A percentile compares a stretch with the other conserved stretches of the same genome.
phyloP scores from a whole-genome alignment of 1,140 invertebrate genomes.

The Drosophila rufa region DNA sequence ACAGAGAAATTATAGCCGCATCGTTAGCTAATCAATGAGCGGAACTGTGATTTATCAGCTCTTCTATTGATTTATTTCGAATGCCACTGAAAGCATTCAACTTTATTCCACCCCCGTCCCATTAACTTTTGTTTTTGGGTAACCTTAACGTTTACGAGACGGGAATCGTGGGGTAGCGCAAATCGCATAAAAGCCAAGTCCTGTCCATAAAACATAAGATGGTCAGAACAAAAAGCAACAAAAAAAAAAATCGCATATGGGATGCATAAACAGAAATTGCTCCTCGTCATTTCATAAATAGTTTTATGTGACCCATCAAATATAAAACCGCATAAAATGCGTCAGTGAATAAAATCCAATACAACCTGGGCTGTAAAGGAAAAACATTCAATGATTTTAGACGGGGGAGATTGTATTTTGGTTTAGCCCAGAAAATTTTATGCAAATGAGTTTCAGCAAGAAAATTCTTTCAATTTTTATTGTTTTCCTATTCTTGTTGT shows the following conservation, averaged over 20 bases:
- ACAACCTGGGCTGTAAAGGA: conserved; percentile 43
- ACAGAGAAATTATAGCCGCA: conserved; percentile 37
- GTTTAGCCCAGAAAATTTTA: conserved; percentile 46
- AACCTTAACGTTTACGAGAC: conserved; percentile 60
- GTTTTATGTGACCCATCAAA: conserved; percentile 64
- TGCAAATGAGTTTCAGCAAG: conserved; percentile 60
- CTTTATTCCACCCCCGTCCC: conserved; percentile 14
- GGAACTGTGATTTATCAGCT: conserved; percentile 69
- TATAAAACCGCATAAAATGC: conserved; percentile 61
- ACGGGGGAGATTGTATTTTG: conserved; percentile 23
- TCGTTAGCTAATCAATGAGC: conserved; percentile 59
- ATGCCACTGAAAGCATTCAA: conserved; percentile 28
- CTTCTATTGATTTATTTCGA: conserved; percentile 73
- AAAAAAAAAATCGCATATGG: conserved; percentile 24
- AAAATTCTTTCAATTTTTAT: conserved; percentile 54
- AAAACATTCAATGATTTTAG: conserved; percentile 35
- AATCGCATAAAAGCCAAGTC: conserved; percentile 63
- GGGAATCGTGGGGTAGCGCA: conserved; percentile 1
- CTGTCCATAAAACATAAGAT: conserved; percentile 57
- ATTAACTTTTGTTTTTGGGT: conserved; percentile 28
- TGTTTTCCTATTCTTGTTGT: conserved; percentile 27
- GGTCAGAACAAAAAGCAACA: conserved; percentile 50
- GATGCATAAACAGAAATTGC: conserved; percentile 26
- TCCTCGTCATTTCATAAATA: conserved; percentile 65
- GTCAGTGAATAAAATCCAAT: conserved; percentile 33